phyloP scores from a whole-genome alignment of 2,113 vertebrate genomes.

The Xiphophorus hellerii region DNA sequence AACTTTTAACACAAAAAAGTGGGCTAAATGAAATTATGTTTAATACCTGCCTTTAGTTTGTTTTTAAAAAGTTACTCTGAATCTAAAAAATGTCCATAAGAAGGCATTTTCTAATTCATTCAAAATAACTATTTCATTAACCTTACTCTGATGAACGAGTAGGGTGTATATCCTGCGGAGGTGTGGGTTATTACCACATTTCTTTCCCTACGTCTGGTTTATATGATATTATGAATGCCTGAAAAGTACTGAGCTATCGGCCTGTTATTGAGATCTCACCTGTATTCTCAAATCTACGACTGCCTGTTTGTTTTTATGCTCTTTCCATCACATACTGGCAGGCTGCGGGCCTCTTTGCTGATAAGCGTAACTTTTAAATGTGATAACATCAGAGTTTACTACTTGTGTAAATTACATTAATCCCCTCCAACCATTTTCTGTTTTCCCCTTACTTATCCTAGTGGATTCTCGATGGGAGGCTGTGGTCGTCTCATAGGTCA shows the following conservation, averaged over 20 bases:
- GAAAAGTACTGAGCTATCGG: too few species aligned
- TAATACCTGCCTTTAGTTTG: too few species aligned
- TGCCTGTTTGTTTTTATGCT: neutral
- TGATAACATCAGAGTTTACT: neutral
- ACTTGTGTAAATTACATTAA: slow-evolving; percentile 9
- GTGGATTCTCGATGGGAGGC: neutral
- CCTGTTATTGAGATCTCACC: too few species aligned
- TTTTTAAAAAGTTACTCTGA: too few species aligned
- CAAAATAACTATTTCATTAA: neutral
- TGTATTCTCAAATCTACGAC: too few species aligned
- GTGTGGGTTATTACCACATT: neutral
- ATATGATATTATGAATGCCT: too few species aligned
- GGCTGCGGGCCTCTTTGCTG: neutral
- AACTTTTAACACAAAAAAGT: neutral
- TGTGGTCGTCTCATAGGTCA: neutral
- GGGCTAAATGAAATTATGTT: too few species aligned
- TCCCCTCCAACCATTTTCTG: neutral
- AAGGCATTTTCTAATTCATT: too few species aligned
- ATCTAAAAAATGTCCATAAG: too few species aligned
- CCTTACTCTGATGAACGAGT: neutral
- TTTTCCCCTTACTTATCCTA: neutral
- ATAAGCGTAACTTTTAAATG: neutral
- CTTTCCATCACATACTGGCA: neutral
- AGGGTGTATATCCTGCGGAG: too few species aligned
- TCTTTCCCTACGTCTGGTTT: too few species aligned